Percentiles rank a stretch among this genome's conserved stretches.
phyloP scores from a whole-genome alignment of 1,140 invertebrate species.

The Calycopis cecrops region DNA sequence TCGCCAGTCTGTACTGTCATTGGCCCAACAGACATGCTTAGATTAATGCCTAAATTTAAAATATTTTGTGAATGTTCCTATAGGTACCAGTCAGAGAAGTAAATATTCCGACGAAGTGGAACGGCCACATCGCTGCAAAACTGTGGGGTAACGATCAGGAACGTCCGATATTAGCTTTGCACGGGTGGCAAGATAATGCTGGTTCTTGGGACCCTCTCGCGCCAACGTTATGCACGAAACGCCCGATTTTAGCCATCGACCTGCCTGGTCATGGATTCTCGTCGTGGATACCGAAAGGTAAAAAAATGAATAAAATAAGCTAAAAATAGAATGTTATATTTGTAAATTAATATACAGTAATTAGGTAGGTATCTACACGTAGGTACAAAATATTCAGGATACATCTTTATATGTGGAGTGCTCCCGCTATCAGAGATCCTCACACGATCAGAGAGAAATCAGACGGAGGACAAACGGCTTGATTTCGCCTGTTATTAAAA shows the following conservation, averaged over 20 bases:
- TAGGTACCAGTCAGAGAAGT: constrained; percentile 76
- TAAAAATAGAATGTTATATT: too few species aligned
- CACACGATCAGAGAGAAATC: too few species aligned
- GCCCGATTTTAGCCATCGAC: constrained; percentile 80
- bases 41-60: too few species aligned
- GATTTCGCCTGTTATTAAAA: too few species aligned
- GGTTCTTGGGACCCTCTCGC: constrained; percentile 83
- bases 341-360: too few species aligned
- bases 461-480: too few species aligned
- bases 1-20: too few species aligned
- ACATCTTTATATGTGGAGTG: too few species aligned
- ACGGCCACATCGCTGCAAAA: constrained; percentile 82
- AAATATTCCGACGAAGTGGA: constrained; percentile 79
- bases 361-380: too few species aligned
- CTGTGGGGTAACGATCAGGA: constrained; percentile 79
- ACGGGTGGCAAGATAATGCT: constrained; percentile 87
- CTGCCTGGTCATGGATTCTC: constrained; percentile 85
- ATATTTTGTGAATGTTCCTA: constrained; percentile 7
- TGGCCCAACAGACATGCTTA: background rate
- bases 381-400: too few species aligned
- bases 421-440: too few species aligned
- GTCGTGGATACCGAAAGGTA: constrained; percentile 78
- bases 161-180: constrained; percentile 81
- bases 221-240: constrained; percentile 76
- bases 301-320: too few species aligned